Evolutionary conservation across 2,888 invertebrate genomes (phyloP).

Genomic region (Limnephilus rhombicus): DNA sequence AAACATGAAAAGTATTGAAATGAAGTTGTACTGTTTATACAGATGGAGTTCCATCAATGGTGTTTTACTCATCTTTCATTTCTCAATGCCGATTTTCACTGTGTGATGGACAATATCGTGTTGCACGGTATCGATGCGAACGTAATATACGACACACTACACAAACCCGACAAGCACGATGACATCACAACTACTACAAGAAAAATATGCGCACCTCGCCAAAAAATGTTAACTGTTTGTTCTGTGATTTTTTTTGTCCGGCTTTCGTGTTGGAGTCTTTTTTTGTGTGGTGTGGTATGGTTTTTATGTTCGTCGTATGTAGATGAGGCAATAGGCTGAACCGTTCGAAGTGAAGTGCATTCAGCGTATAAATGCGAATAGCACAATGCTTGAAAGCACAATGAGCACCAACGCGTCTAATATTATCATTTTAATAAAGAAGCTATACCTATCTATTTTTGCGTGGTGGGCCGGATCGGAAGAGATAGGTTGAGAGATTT

Average conservation of each 20-base stretch:
- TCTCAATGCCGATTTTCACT: neutral
- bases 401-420: neutral
- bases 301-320: neutral
- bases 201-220: neutral
- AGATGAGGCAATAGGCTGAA: constrained; percentile 4
- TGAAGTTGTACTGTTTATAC: neutral
- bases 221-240: neutral
- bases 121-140: neutral
- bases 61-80: constrained; percentile 20
- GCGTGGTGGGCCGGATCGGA: too few species aligned
- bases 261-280: neutral
- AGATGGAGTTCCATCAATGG: neutral
- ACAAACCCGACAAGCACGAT: neutral
- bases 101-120: constrained; percentile 34
- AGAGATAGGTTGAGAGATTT: too few species aligned
- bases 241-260: neutral
- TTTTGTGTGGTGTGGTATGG: neutral
- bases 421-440: neutral
- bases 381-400: neutral
- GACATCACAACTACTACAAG: neutral
- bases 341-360: constrained; percentile 23
- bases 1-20: constrained; percentile 23
- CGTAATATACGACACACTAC: neutral
- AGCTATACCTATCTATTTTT: neutral
- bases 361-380: neutral